Percentiles rank a stretch among this genome's conserved stretches.
Conservation (phyloP, 2,888 invertebrate genomes). For the Andrena bicolor region DNA sequence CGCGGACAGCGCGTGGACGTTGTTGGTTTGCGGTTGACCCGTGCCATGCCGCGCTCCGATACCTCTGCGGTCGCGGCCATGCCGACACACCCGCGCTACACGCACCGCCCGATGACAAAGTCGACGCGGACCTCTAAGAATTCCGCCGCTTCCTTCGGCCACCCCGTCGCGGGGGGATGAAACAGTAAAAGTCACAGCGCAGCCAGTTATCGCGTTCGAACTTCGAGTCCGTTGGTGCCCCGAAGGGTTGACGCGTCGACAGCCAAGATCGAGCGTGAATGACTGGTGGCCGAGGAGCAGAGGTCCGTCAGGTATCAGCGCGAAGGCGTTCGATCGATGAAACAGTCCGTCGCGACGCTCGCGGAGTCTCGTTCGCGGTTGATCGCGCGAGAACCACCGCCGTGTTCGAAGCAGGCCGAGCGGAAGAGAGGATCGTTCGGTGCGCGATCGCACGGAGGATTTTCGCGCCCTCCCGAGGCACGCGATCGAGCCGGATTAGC, state of each 20-base stretch:
- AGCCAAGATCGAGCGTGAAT: constrained; percentile 7
- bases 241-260: not conserved
- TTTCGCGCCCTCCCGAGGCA: constrained; percentile 80
- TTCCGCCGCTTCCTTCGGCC: not conserved
- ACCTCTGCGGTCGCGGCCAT: constrained; percentile 81
- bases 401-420: constrained; percentile 41
- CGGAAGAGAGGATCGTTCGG: constrained; percentile 64
- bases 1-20: constrained; percentile 80
- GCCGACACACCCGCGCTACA: constrained; percentile 78
- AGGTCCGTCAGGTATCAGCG: not conserved
- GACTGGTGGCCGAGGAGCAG: not conserved
- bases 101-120: constrained; percentile 68
- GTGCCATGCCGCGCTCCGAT: constrained; percentile 80
- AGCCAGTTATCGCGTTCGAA: not conserved
- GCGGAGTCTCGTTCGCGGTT: constrained; percentile 56
- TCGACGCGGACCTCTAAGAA: constrained; percentile 63
- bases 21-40: constrained; percentile 84
- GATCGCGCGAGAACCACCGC: constrained; percentile 30
- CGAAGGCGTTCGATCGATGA: constrained; percentile 38
- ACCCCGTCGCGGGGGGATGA: too few relatives aligned
- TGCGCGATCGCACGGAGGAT: constrained; percentile 64
- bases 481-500: constrained; percentile 80
- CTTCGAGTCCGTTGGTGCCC: not conserved
- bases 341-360: constrained; percentile 31
- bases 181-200: not conserved